Base-by-base conservation (phyloP, 2,888 invertebrate species). In the Stenotaenia linearis region DNA sequence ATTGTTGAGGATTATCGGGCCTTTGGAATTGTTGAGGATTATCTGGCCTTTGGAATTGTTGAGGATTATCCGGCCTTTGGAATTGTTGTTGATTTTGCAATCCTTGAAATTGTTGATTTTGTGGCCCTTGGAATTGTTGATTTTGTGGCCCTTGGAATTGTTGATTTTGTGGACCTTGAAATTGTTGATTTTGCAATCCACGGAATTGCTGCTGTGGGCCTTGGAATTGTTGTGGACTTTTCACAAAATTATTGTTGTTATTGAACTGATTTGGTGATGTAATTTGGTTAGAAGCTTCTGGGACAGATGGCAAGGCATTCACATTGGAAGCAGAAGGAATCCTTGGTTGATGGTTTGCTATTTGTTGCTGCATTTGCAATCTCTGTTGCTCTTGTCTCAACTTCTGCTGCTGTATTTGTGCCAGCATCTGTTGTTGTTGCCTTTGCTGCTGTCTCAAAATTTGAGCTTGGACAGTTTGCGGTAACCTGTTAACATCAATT, bases 321-420 rank as follows among this genome's bases (percentile, higher is more conserved):
- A 23, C 23, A 18, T 18, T 18, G 2, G 56, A 2, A n/a, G 25
- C 28, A 25, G 69, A 5, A 28, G 69, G 69, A 25, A 69, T 0
- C 25, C 23, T 25, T 28, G 69, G 69, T 28, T 69, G 69, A 69
- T 69, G 69, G 25, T 69, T 69, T n/a, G 23, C 28, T 12, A 69
- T 28, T 40, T 77, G 77, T 28, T 77, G 77, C 23, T 77, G 77
- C 77, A 40, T 35, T 28, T 77, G 77, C n/a, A 25, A 32, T 35
- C 37, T 75, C 21, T 75, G 77, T 9, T 77, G 77, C 25, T 77
- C 40, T 45, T 77, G 77, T 9, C 40, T 35, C 15, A 40, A 45
- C 50, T 77, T 35, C 4, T 77, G 77, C 5, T 40, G 45, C 40
- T 77, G 77, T 23, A 40, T 35, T 77, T 77, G 77, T 3, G 35